Percentiles rank a stretch among this genome's conserved stretches.
Evolutionary conservation across 1,140 invertebrate genomes (phyloP).

Genomic region (Nylanderia fulva): DNA sequence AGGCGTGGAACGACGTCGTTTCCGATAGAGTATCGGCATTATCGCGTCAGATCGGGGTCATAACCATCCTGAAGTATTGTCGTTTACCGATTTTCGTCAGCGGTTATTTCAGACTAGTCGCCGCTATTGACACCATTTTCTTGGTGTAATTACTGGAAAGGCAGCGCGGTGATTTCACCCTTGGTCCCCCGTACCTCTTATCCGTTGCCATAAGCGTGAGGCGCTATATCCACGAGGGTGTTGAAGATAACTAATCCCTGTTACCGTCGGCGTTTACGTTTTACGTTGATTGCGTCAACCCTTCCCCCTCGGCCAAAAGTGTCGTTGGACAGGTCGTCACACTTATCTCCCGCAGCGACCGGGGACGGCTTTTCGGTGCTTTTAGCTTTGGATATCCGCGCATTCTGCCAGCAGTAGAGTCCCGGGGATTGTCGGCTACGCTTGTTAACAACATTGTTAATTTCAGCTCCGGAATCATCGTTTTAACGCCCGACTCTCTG

Average conservation of each 20-base stretch:
- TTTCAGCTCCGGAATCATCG: constrained; percentile 68
- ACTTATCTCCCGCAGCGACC: constrained; percentile 81
- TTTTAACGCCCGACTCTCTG: constrained; percentile 64
- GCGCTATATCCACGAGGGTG: constrained; percentile 67
- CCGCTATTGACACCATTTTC: constrained; percentile 71
- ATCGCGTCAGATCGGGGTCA: constrained; percentile 68
- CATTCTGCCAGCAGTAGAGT: background rate
- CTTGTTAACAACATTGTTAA: constrained; percentile 85
- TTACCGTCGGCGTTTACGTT: constrained; percentile 84
- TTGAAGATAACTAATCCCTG: constrained; percentile 85
- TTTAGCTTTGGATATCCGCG: constrained; percentile 68
- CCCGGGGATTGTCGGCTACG: constrained; percentile 65
- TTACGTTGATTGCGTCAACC: constrained; percentile 85
- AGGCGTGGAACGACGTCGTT: constrained; percentile 49
- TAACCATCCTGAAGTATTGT: constrained; percentile 67
- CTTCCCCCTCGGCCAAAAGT: constrained; percentile 75
- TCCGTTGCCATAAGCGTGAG: constrained; percentile 58
- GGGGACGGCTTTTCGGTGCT: constrained; percentile 50
- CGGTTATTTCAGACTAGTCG: constrained; percentile 31
- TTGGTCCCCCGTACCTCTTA: background rate
- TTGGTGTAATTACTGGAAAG: constrained; percentile 73
- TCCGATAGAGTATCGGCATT: constrained; percentile 64
- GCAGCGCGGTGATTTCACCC: constrained; percentile 64
- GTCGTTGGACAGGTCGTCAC: constrained; percentile 85
- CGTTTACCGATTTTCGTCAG: constrained; percentile 71